Conservation (phyloP, 2,797 vertebrate species). For the Nannoperca obscura region DNA sequence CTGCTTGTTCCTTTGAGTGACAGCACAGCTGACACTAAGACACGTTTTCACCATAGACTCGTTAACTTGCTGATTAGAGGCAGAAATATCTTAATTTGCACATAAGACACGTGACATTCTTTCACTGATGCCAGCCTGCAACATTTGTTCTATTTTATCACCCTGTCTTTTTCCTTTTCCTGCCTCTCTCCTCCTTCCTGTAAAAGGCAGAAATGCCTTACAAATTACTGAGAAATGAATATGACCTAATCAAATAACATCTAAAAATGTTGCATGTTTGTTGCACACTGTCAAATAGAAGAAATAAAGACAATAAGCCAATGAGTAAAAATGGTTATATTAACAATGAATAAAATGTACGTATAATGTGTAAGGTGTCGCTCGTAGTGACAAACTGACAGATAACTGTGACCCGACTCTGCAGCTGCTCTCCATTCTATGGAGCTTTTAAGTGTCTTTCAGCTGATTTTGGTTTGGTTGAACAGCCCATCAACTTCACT, state of each 20-base stretch:
- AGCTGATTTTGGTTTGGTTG: not conserved
- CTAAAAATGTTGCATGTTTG: not conserved
- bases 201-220: not conserved
- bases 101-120: not conserved
- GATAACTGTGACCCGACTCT: constrained; percentile 1
- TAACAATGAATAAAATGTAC: not conserved
- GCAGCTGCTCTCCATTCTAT: not conserved
- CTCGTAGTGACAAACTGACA: not conserved
- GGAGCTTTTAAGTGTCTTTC: not conserved
- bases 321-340: too few relatives aligned
- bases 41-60: not conserved
- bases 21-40: constrained; percentile 1
- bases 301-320: not conserved
- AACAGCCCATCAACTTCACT: not conserved
- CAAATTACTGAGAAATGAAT: not conserved
- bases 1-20: constrained; percentile 1
- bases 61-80: constrained; percentile 5
- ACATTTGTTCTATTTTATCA: not conserved
- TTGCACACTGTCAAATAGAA: not conserved
- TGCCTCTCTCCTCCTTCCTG: not conserved
- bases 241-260: constrained; percentile 1
- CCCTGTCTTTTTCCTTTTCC: not conserved
- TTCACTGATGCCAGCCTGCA: not conserved
- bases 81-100: constrained; percentile 2
- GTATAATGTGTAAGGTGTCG: not conserved